Conservation (phyloP, 1,140 invertebrate genomes). For the Venustaconcha ellipsiformis region DNA sequence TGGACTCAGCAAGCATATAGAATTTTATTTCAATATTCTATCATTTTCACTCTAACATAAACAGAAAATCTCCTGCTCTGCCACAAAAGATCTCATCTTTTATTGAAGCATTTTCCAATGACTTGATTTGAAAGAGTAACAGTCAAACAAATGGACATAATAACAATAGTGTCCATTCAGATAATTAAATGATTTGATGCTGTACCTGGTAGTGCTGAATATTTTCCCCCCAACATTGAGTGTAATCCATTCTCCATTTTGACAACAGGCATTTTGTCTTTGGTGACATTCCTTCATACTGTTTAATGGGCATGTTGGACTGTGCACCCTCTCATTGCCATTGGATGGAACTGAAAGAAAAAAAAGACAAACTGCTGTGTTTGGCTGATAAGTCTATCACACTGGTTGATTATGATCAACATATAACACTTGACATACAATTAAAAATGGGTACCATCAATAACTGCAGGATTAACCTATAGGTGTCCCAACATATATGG, state of each 20-base stretch:
- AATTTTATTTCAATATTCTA: no score
- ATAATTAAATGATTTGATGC: no score
- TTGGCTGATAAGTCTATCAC: not conserved
- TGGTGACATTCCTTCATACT: slow-evolving; percentile 3
- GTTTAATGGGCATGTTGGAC: not conserved
- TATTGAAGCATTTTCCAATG: not conserved
- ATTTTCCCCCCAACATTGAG: slow-evolving; percentile 67
- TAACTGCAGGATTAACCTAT: no score
- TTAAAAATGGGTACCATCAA: not conserved
- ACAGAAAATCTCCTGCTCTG: no score
- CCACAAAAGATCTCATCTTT: not conserved
- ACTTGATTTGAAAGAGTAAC: not conserved
- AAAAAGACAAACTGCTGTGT: not conserved
- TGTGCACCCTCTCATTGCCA: not conserved
- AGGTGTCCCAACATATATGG: no score
- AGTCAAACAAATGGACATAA: slow-evolving; percentile 60
- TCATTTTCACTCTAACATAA: no score
- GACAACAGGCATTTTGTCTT: slow-evolving; percentile 11
- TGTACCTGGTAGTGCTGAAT: slow-evolving; percentile 87
- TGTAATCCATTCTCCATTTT: slow-evolving; percentile 59
- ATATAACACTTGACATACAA: not conserved
- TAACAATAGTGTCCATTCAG: no score
- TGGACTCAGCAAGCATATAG: no score
- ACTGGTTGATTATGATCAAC: not conserved
- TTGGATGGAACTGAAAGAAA: slow-evolving; percentile 1